phyloP scores from a whole-genome alignment of 2,888 invertebrate genomes.

The Dynastes tityus region DNA sequence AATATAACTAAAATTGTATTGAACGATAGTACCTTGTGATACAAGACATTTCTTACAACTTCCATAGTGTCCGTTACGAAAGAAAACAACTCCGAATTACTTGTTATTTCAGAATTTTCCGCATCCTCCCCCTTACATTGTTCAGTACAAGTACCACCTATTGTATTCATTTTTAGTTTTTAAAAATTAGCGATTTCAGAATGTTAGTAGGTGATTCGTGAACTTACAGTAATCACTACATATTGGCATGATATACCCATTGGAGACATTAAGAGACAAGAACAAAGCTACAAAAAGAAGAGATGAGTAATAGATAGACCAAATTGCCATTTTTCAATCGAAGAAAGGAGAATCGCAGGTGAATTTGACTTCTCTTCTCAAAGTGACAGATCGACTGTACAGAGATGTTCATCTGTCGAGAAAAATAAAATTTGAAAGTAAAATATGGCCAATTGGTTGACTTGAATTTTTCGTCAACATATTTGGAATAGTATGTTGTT shows the following conservation, averaged over 20 bases:
- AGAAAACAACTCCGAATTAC: constrained; percentile 33
- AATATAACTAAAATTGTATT: neutral
- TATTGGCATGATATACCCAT: constrained; percentile 48
- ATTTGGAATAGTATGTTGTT: too few species aligned
- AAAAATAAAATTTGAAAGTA: neutral
- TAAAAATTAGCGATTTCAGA: neutral
- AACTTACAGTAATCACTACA: constrained; percentile 48
- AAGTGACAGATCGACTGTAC: constrained; percentile 14
- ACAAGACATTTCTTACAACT: constrained; percentile 39
- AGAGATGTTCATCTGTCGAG: neutral
- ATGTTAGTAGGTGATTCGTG: neutral
- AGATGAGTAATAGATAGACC: neutral
- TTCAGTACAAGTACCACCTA: constrained; percentile 38
- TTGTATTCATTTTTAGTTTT: neutral
- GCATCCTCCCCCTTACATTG: neutral
- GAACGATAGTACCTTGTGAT: constrained; percentile 20
- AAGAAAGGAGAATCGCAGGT: constrained; percentile 10
- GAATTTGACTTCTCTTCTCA: constrained; percentile 36
- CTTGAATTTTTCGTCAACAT: neutral
- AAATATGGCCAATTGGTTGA: neutral
- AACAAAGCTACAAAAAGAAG: neutral
- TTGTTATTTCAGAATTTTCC: neutral
- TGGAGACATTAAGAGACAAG: neutral
- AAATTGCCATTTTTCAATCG: neutral
- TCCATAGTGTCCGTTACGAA: constrained; percentile 46